Evolutionary conservation across 2,797 vertebrate species (phyloP).

Genomic region (Xenops minutus): DNA sequence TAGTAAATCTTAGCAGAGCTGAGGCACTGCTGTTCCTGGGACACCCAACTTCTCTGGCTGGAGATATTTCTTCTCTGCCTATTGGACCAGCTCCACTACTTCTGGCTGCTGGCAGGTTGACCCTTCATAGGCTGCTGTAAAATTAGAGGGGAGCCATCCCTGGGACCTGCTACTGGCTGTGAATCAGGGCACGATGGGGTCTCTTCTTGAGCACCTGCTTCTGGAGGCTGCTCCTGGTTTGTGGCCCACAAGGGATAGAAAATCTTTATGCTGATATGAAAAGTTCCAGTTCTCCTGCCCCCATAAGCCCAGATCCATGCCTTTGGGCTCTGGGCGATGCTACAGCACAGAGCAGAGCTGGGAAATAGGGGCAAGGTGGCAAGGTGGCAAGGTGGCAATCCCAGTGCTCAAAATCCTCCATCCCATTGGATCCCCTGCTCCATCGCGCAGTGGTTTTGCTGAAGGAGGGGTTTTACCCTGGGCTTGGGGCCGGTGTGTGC

Average conservation of each 20-base stretch:
- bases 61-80: neutral
- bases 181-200: neutral
- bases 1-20: neutral
- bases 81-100: neutral
- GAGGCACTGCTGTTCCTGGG: neutral
- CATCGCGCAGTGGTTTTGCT: rapidly evolving
- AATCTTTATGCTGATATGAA: rapidly evolving
- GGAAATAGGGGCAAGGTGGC: neutral
- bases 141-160: neutral
- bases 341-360: neutral
- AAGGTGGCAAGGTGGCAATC: rapidly evolving
- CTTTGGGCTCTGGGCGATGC: neutral
- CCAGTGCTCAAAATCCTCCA: rapidly evolving
- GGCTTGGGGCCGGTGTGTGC: neutral
- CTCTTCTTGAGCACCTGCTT: neutral
- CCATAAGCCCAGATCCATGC: rapidly evolving
- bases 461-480: neutral
- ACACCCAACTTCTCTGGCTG: rapidly evolving
- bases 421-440: neutral
- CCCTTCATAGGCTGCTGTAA: neutral
- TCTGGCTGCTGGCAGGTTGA: neutral
- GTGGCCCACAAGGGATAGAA: neutral
- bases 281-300: neutral
- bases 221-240: neutral
- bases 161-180: neutral